phyloP scores from a whole-genome alignment of 2,888 invertebrate genomes.

The Amiota communis region DNA sequence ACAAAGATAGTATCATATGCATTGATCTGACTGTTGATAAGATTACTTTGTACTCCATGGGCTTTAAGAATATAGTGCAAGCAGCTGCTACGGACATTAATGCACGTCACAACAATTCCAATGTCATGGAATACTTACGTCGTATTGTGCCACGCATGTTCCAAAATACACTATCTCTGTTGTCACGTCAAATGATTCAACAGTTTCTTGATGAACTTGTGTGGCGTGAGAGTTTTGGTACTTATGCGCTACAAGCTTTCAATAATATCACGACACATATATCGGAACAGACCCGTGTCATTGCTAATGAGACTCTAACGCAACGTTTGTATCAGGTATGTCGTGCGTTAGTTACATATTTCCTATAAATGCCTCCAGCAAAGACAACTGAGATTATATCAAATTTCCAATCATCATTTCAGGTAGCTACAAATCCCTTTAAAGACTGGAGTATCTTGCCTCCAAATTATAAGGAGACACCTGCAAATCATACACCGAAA shows the following conservation, averaged over 20 bases:
- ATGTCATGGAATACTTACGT: conserved; percentile 90
- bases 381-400: not conserved
- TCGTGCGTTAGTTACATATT: conserved; percentile 17
- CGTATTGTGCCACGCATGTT: conserved; percentile 92
- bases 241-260: conserved; percentile 84
- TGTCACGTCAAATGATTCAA: conserved; percentile 90
- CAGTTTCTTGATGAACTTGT: conserved; percentile 91
- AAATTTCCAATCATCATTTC: not conserved
- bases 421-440: conserved; percentile 79
- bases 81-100: conserved; percentile 73
- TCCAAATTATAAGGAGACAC: conserved; percentile 65
- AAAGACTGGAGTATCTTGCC: conserved; percentile 76
- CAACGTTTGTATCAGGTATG: conserved; percentile 79
- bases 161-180: conserved; percentile 86
- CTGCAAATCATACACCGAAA: conserved; percentile 69
- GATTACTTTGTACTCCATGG: conserved; percentile 83
- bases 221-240: conserved; percentile 90
- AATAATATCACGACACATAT: conserved; percentile 86
- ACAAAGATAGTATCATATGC: conserved; percentile 83
- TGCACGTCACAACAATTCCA: conserved; percentile 79
- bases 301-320: conserved; percentile 78
- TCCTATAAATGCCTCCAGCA: no score
- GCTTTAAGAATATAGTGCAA: conserved; percentile 85
- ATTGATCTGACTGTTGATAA: conserved; percentile 91
- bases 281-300: conserved; percentile 83